phyloP scores from a whole-genome alignment of 2,113 vertebrate genomes.

The Myocastor coypus region DNA sequence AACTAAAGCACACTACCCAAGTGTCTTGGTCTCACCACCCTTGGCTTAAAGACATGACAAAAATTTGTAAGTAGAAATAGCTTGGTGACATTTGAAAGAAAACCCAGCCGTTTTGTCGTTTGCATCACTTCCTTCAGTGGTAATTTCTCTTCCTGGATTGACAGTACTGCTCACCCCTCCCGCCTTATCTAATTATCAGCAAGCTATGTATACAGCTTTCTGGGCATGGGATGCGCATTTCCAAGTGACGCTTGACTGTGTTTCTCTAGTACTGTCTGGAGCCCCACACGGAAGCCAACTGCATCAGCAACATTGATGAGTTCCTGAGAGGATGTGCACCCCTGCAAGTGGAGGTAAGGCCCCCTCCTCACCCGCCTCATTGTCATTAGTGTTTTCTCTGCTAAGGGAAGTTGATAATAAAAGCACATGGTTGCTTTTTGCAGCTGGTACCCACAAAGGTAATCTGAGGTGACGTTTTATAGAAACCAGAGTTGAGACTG shows the following conservation, averaged over 20 bases:
- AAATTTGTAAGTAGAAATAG: background rate
- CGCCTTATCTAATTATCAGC: constrained; percentile 40
- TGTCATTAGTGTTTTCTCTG: background rate
- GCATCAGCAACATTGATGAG: constrained; percentile 93
- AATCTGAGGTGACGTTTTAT: background rate
- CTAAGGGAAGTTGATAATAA: background rate
- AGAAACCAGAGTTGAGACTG: background rate
- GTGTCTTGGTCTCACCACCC: background rate
- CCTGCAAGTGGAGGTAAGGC: constrained; percentile 96
- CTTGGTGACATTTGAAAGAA: constrained; percentile 73
- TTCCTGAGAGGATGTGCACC: constrained; percentile 94
- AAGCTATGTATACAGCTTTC: background rate
- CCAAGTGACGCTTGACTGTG: constrained; percentile 72
- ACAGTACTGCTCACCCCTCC: constrained; percentile 75
- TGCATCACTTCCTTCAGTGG: constrained; percentile 86
- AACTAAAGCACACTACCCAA: background rate
- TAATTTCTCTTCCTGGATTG: constrained; percentile 86
- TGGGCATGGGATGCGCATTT: constrained; percentile 31
- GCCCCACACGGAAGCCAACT: constrained; percentile 94
- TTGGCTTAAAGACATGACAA: constrained; percentile 20
- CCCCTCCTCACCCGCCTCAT: background rate
- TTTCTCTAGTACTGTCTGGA: constrained; percentile 93
- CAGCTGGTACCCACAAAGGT: background rate
- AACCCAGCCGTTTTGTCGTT: constrained; percentile 74
- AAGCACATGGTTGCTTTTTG: background rate